Base-by-base conservation (phyloP, 2,113 vertebrate species). In the Jaculus jaculus region DNA sequence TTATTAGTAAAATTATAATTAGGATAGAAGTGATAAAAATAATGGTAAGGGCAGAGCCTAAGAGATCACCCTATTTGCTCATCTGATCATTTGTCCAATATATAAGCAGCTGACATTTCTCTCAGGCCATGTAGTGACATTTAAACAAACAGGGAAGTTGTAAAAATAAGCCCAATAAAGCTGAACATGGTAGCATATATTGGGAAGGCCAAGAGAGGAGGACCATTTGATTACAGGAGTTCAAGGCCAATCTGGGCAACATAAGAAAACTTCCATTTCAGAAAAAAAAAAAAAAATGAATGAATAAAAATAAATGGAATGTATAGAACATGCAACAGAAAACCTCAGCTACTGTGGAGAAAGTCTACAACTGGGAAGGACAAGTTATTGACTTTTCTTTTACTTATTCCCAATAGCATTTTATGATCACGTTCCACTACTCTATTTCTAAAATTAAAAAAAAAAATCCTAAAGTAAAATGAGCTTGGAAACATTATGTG, bases 1-100 rank as follows among this genome's bases (percentile, higher is more conserved):
- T 89, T 91, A 61, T 68, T n/a, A 32, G 58, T 89, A 4, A 66
- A 84, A 80, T 91, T 63, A 47, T 47, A 47, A 47, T 47, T 47
- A 88, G 11, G 74, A 13, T 0, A 2, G 16, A 87, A 66, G 77
- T 18, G 12, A 84, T 30, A 5, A 17, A 88, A 93, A 60, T 9
- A 24, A 51, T 2, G 20, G 65, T 65, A 77, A 89, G 0, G 54
- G n/a, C 16, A 89, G 84, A 80, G 39, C 16, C 60, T 68, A 30
- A 79, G 69, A 83, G 8, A 30, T 11, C 51, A 16, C 5, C 18
- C 32, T 34, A 60, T 66, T 84, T 42, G 72, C 39, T 78, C 23
- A 30, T 47, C 42, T 23, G 5, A n/a, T 84, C 73, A 65, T 15
- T 74, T 65, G 32, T 65, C 60, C 23, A 23, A 39, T 66, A 85